Conservation (phyloP, 2,888 invertebrate species). For the Toxonevra muliebris region DNA sequence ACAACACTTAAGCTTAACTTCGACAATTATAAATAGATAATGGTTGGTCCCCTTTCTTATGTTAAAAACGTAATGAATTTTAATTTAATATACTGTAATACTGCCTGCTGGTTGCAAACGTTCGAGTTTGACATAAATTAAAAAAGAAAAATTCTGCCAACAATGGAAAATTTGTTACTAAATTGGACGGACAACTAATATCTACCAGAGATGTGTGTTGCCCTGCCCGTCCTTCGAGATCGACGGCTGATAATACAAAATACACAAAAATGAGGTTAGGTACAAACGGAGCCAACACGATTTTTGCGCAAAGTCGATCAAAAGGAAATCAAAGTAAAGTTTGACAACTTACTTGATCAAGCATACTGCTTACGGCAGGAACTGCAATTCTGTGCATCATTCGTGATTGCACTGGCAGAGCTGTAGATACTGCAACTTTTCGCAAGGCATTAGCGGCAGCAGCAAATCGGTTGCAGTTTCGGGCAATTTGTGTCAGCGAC, state of each 20-base stretch:
- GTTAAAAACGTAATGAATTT: too few relatives aligned
- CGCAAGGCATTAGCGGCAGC: constrained; percentile 49
- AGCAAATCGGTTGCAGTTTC: constrained; percentile 57
- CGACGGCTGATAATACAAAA: background rate
- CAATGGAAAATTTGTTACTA: too few relatives aligned
- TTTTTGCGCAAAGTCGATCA: constrained; percentile 5
- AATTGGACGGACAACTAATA: too few relatives aligned
- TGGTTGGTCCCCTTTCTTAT: too few relatives aligned
- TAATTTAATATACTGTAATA: too few relatives aligned
- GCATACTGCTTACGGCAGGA: constrained; percentile 52
- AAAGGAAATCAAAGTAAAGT: background rate
- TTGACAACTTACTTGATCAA: constrained; percentile 46
- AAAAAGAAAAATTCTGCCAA: too few relatives aligned
- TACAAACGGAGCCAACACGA: background rate
- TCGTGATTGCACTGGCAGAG: constrained; percentile 53
- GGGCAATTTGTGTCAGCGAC: constrained; percentile 63
- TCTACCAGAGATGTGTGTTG: too few relatives aligned
- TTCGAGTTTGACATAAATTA: too few relatives aligned
- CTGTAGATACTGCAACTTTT: constrained; percentile 38
- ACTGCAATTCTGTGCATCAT: constrained; percentile 56
- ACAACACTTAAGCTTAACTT: too few relatives aligned
- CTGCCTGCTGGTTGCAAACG: too few relatives aligned
- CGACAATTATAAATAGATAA: too few relatives aligned
- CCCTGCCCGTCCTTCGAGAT: too few relatives aligned
- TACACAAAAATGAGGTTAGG: constrained; percentile 51